Evolutionary conservation across 2,888 invertebrate genomes (phyloP), one percentile per base, ranked within the genome.

Genomic region (Trichopria drosophilae): DNA sequence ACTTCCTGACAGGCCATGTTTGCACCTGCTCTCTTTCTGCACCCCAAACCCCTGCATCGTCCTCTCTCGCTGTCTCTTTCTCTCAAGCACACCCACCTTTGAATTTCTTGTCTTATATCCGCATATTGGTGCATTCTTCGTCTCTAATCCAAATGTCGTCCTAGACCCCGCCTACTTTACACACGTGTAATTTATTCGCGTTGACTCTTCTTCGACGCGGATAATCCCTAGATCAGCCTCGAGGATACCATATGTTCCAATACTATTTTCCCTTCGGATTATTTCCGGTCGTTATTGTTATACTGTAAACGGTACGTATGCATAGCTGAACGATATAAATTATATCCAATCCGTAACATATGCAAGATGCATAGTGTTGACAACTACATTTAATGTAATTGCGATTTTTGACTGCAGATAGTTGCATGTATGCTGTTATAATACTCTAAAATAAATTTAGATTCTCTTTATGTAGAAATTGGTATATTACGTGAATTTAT

Each of bases 1-100:
- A 75, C 75, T 73, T 74, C 73, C 71, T 73, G 73, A 73, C 74
- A 74, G 71, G 63, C 69, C 70, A 71, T 72, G 69, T 75, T 75
- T 73, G 71, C 73, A 75, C 74, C 74, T 75, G 74, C 68, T 70
- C 69, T 68, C 68, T 65, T 65, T 65, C 65, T 62, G 59, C 58
- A 59, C 54, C 35, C 52, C 54, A 54, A 26, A 53, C 42, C 46
- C 47, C 53, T 53, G 56, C 52, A 45, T 48, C 56, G 40, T 36
- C 36, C 50, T 45, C 51, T 39, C 32, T 48, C 28, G 12, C 48
- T 9, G 15, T 35, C 36, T 43, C 48, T 39, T 44, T 46, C 46
- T 34, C 50, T 45, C 42, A 26, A 45, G 34, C 39, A 40, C 35
- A 44, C 31, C 22, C 41, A 15, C 31, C 36, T 50, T n/a, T n/a